Base-by-base conservation (phyloP, 1,140 invertebrate genomes). In the Drosophila serrata region DNA sequence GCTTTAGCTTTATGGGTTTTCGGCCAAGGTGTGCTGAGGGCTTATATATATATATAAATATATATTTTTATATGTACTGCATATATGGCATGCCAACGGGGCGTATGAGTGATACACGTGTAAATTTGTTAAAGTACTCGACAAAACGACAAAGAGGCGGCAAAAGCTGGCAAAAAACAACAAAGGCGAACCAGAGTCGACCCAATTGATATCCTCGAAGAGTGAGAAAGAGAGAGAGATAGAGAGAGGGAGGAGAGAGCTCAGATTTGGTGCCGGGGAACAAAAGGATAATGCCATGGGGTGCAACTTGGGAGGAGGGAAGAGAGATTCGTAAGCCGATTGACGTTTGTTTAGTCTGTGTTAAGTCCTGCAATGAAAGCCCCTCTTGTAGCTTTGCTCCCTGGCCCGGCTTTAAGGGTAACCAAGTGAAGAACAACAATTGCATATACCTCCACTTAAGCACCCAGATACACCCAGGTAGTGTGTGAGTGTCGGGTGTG, bases 41-140 rank as follows among this genome's bases (percentile, higher is more conserved):
- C 35, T 56, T 63, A n/a, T 40, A 11, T 42, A 11, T 33, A 33
- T 33, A 8, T 31, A 31, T 8, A 31, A 1, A 31, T 31, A 33
- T 24, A 24, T 24, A 15, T n/a, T n/a, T n/a, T n/a, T n/a, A n/a
- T n/a, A n/a, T n/a, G n/a, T n/a, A n/a, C n/a, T n/a, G n/a, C 6
- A 12, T 43, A 13, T 24, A 64, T 85, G 59, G 77, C 67, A 65
- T 81, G 82, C 61, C 79, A 84, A 85, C 82, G 62, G 33, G 40
- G 78, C 81, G 74, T 85, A 81, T 87, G 84, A 87, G 82, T 87
- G 84, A 87, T 88, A 80, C 79, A 88, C 73, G 84, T 88, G 82
- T 88, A 87, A 86, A 86, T 86, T 87, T 79, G 82, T 79, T 87
- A 61, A 88, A 88, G 84, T 80, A 75, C 79, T 76, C 49, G 46